Percentiles rank a stretch among this genome's conserved stretches.
Conservation (phyloP, 2,888 invertebrate species). For the Drosophila fungiperda region DNA sequence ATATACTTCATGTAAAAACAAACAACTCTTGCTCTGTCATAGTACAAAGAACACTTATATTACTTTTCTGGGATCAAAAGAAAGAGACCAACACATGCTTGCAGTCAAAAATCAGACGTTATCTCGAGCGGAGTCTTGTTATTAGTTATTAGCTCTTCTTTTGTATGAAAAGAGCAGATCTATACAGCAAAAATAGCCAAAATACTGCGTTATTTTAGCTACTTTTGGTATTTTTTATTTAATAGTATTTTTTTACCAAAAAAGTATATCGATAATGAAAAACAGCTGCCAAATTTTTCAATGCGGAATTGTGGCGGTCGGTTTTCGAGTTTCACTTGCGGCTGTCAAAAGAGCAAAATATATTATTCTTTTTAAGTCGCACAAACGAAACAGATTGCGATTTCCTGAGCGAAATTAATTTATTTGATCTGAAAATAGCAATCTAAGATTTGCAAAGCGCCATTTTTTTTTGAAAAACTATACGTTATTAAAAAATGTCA, state of each 20-base stretch:
- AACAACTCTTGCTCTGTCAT: conserved; percentile 19
- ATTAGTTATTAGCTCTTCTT: background rate
- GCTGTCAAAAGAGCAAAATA: background rate
- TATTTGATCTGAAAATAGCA: background rate
- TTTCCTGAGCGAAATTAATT: background rate
- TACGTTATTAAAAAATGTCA: background rate
- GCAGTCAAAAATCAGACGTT: background rate
- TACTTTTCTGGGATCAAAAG: background rate
- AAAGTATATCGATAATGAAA: background rate
- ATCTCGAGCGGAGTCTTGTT: background rate
- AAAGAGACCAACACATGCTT: conserved; percentile 15
- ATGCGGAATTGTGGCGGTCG: background rate
- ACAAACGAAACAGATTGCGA: background rate
- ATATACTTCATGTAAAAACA: background rate
- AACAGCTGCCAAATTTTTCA: background rate
- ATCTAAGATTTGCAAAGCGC: too few relatives aligned
- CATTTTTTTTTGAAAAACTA: background rate
- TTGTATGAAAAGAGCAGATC: conserved; percentile 24
- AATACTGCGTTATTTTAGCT: conserved; percentile 11
- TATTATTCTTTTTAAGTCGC: background rate
- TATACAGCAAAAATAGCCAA: conserved; percentile 9
- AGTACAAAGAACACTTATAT: conserved; percentile 40
- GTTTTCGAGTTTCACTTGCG: background rate
- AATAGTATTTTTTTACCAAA: background rate
- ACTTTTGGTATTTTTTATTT: background rate